Base-by-base conservation (phyloP, 1,140 invertebrate genomes). In the Tetramorium alpestre region DNA sequence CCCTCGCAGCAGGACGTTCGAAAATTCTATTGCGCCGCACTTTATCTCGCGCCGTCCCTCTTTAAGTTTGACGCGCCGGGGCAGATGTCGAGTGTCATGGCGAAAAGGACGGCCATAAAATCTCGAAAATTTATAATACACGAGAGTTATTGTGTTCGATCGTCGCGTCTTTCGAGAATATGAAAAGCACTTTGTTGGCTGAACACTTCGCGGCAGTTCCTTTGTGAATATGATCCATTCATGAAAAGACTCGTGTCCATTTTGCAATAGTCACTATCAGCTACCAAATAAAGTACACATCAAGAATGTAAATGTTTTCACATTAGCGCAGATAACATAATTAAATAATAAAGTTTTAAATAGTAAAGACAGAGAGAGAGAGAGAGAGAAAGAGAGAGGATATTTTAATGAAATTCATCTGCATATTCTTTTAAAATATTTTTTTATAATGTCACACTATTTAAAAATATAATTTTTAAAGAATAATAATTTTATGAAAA, bases 21-120 rank as follows among this genome's bases (percentile, higher is more conserved):
- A 84, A 78, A 87, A 87, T 90, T 90, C 87, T 87, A 77, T 87
- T 77, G 67, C 44, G 49, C 10, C 64, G 41, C 62, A 77, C 85
- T 89, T 87, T 81, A 76, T 89, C 86, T 86, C 44, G 58, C n/a
- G 58, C 65, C 62, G 54, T 56, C 38, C 75, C 75, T 58, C 41
- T 85, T 85, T 78, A 77, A 85, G 47, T 85, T 33, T 77, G 67
- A 51, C 49, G 72, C 82, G n/a, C 16, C 18, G 28, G 82, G 69
- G 54, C 62, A 75, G 69, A 58, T 81, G 56, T 72, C 82, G 33
- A 72, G 67, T 47, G 54, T 44, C 69, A 54, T 33, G 28, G 56
- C 44, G 60, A 41, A 49, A 65, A 41, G 56, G 58, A 75, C 22
- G 47, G 10, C 33, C 41, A 87, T 38, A 75, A 60, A 73, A 85